phyloP scores from a whole-genome alignment of 2,888 invertebrate genomes.

The Ormyrus labotus region DNA sequence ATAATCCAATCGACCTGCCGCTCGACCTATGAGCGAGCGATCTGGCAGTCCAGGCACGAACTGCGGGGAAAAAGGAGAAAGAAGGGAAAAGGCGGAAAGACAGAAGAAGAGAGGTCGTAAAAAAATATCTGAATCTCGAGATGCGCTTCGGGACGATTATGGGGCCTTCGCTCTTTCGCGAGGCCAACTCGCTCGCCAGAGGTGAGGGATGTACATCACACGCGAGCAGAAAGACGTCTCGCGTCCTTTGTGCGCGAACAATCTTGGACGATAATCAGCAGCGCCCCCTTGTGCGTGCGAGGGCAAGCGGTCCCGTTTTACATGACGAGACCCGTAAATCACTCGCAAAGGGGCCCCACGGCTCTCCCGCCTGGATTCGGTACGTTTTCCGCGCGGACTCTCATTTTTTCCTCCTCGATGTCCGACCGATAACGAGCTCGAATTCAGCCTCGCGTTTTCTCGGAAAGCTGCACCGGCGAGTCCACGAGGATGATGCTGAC shows the following conservation, averaged over 20 bases:
- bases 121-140: slow-evolving; percentile 72
- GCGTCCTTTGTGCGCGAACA: slow-evolving; percentile 67
- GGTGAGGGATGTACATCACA: slow-evolving; percentile 6
- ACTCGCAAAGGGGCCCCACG: slow-evolving; percentile 62
- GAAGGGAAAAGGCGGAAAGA: slow-evolving; percentile 48
- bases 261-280: slow-evolving; percentile 73
- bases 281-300: slow-evolving; percentile 66
- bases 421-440: slow-evolving; percentile 67
- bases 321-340: slow-evolving; percentile 72
- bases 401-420: slow-evolving; percentile 63
- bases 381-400: slow-evolving; percentile 60
- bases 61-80: slow-evolving; percentile 50
- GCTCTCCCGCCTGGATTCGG: slow-evolving; percentile 66
- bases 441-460: slow-evolving; percentile 56
- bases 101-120: slow-evolving; percentile 62
- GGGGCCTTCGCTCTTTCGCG: slow-evolving; percentile 46
- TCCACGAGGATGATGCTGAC: slow-evolving; percentile 18
- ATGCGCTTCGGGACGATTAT: slow-evolving; percentile 60
- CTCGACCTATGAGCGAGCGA: slow-evolving; percentile 55
- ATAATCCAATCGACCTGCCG: slow-evolving; percentile 55
- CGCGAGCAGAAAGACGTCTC: background rate
- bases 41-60: slow-evolving; percentile 68
- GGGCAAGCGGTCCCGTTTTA: slow-evolving; percentile 70
- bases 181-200: slow-evolving; percentile 10
- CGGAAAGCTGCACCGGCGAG: slow-evolving; percentile 18